Evolutionary conservation across 2,113 vertebrate genomes (phyloP), one percentile per base, ranked within the genome.

Genomic region (Irena cyanogastra): DNA sequence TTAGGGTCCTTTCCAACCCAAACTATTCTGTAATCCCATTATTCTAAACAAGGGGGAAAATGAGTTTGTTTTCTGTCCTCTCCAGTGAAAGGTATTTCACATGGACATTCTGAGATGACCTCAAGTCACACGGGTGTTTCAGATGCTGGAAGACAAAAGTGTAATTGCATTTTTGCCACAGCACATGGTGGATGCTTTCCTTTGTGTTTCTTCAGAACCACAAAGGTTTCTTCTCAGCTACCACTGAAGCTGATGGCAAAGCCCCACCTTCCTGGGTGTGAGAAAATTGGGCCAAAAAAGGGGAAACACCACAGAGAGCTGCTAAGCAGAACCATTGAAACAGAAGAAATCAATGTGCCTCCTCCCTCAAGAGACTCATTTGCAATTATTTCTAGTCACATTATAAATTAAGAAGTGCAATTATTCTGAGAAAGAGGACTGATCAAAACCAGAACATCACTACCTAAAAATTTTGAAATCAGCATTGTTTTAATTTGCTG

Each of bases 11-110:
- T 75, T 66, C 11, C 11, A 60, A 53, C 10, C 11, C 39, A 75
- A 68, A 26, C 3, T 7, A 53, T n/a, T 53, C 21, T 41, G 20
- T 61, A 44, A 47, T 61, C 39, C 39, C 27, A 15, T 53, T 75
- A 68, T 7, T 68, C 53, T 31, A 53, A 41, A 39, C 0, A 39
- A 16, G 6, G 15, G 2, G n/a, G n/a, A n/a, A n/a, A n/a, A n/a
- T n/a, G n/a, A 70, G 33, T 23, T 56, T n/a, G 10, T 15, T 50
- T 90, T 72, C 63, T 53, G 37, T 68, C n/a, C 49, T 47, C 30
- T 27, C 59, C 66, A 68, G 37, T n/a, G 24, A 63, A 57, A 54
- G 26, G 6, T n/a, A 59, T 59, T 91, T 89, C 30, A 37, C 15
- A 10, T 1, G 37, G 87, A 50, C 35, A 50, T 14, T 83, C 28